Evolutionary conservation across 2,888 invertebrate genomes (phyloP).

Genomic region (Psococerastis gibbosa): DNA sequence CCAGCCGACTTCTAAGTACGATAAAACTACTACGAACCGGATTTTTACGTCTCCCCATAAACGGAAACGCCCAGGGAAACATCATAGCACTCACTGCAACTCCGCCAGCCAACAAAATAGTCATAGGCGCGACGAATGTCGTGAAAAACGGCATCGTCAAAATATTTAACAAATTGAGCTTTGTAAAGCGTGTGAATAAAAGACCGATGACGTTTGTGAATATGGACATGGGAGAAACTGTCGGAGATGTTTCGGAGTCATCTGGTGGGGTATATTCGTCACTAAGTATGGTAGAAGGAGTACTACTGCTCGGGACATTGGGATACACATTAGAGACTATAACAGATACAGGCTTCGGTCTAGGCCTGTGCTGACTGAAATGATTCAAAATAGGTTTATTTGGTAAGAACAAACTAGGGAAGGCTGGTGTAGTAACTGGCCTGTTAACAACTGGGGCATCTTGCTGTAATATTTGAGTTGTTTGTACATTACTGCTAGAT

Average conservation of each 20-base stretch:
- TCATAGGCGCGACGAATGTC: constrained; percentile 40
- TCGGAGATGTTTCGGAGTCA: not conserved
- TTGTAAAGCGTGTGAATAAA: not conserved
- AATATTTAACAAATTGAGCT: constrained; percentile 31
- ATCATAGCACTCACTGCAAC: constrained; percentile 40
- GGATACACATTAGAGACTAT: not conserved
- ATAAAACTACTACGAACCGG: constrained; percentile 1
- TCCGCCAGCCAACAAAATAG: constrained; percentile 38
- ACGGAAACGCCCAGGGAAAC: constrained; percentile 43
- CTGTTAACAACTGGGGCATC: not conserved
- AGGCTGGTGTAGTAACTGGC: not conserved
- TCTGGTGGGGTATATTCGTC: not conserved
- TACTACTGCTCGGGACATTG: not conserved
- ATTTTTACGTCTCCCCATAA: constrained; percentile 22
- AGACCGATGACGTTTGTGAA: not conserved
- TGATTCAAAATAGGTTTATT: too few relatives aligned
- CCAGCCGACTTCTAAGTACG: not conserved
- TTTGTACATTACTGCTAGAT: not conserved
- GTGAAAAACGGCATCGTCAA: constrained; percentile 38
- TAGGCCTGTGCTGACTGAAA: not conserved
- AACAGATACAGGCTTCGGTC: not conserved
- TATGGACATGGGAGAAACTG: not conserved
- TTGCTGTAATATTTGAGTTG: not conserved
- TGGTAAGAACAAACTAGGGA: too few relatives aligned
- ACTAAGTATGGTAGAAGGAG: not conserved